Evolutionary conservation across 2,113 vertebrate genomes (phyloP), one percentile per base, ranked within the genome.

Genomic region (Acinonyx jubatus): DNA sequence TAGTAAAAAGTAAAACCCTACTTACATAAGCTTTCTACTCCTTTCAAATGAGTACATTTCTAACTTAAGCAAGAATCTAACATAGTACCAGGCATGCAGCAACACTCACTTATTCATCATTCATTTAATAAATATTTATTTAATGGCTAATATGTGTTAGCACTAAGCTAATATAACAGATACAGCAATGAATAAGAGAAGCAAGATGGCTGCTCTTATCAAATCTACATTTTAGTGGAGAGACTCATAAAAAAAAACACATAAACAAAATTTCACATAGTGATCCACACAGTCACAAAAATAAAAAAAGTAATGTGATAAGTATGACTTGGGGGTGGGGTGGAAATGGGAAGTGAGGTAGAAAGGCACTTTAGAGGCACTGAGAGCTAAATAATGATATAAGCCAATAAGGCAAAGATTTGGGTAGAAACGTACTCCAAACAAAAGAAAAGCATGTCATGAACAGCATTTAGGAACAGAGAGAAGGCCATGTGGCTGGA

Each of bases 61-160:
- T 73, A 73, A 96, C 31, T 94, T 57, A 61, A 76, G 89, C 41
- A 82, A 78, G 63, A 89, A 74, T 66, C 31, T 89, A 92, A 79
- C n/a, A 94, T 12, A 65, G 36, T 65, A 69, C 36, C 52, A 85
- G 65, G 8, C 69, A 73, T 92, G 36, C 3, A 65, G n/a, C n/a
- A 78, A 55, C 45, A 83, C n/a, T 71, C n/a, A 94, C 5, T 87
- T 25, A 69, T 48, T 71, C 61, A 92, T 74, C 9, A 80, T 31
- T 79, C 33, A 92, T 61, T 96, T 92, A 89, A 78, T 36, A 92
- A 91, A 83, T 71, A 86, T 57, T 65, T 91, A 88, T 73, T 97
- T 96, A 52, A 38, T 61, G 65, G 63, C 25, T 66, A 66, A 80
- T 74, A 79, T 36, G 16, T 96, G 29, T 55, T 66, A 94, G 38